Evolutionary conservation across 37 sponge, comb jelly and placozoan genomes (phyloP).

Genomic region (Petrosia ficiformis): DNA sequence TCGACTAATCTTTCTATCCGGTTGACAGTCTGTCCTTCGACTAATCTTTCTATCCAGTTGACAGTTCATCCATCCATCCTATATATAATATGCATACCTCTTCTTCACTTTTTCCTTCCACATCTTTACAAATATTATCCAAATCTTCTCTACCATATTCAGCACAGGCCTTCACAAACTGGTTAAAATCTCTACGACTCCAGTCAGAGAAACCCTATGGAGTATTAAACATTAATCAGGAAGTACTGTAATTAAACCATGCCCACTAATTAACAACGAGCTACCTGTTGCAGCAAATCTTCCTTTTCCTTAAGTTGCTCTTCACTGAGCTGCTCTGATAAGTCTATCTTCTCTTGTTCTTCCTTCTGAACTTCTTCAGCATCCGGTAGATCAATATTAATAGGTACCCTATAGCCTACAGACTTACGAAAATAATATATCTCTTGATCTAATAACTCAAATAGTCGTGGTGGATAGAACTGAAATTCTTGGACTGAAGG

Average conservation of each 20-base stretch:
- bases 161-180: conserved; percentile 94
- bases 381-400: conserved; percentile 86
- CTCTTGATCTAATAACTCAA: conserved; percentile 96
- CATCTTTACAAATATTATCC: conserved; percentile 84
- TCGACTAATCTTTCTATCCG: no score
- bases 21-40: no score
- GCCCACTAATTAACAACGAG: background rate
- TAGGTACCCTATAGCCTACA: conserved; percentile 76
- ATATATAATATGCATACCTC: conserved; percentile 80
- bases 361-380: conserved; percentile 80
- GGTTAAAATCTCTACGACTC: conserved; percentile 95
- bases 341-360: conserved; percentile 94
- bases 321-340: conserved; percentile 85
- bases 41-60: no score
- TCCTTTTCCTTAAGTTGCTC: conserved; percentile 88
- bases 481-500: conserved; percentile 97
- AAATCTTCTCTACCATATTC: conserved; percentile 91
- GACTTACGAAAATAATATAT: conserved; percentile 84
- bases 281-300: conserved; percentile 64
- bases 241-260: background rate
- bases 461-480: conserved; percentile 94
- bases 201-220: conserved; percentile 90
- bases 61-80: no score
- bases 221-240: background rate
- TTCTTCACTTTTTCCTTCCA: conserved; percentile 92